Evolutionary conservation across 2,888 invertebrate genomes (phyloP), one percentile per base, ranked within the genome.

Genomic region (Hoplodrina ambigua): DNA sequence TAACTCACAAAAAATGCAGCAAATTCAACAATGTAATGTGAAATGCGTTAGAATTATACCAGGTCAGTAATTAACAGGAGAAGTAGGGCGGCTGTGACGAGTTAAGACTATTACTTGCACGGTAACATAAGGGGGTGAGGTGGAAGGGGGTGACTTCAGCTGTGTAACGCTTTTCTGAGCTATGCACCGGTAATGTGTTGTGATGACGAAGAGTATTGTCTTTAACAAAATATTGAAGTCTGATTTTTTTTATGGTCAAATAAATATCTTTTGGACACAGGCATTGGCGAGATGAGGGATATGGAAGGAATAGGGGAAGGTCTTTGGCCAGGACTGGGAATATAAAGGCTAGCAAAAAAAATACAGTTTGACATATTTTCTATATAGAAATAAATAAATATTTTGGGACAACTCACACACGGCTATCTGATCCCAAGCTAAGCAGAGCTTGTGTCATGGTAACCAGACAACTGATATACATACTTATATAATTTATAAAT

Each of bases 21-120:
- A 44, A 64, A 63, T 57, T 50, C 33, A 30, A 46, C 50, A 67
- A 15, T 59, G 1, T 25, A 54, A 58, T 41, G 41, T 65, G 19
- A 62, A 69, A 62, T 50, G 67, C 49, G 30, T 61, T 52, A 58
- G 46, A 72, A 68, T 72, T 52, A 69, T 63, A 61, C 56, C 61
- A 69, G 80, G 82, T 81, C 78, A 80, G 81, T 79, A 80, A 85
- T 77, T 80, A 85, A 77, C 58, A 62, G 62, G 72, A 75, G 68
- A 81, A 83, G 69, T 75, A 65, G 80, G 71, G 63, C 72, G 75
- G 57, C 61, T 64, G 75, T 69, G 72, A 74, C 78, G 78, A 73
- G 81, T 75, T 76, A 75, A 81, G 61, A 72, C 74, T 54, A 72
- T 85, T 81, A 76, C 66, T 71, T 61, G 72, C 69, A 57, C 63